phyloP scores from a whole-genome alignment of 1,140 invertebrate genomes.

The Coptotermes formosanus region DNA sequence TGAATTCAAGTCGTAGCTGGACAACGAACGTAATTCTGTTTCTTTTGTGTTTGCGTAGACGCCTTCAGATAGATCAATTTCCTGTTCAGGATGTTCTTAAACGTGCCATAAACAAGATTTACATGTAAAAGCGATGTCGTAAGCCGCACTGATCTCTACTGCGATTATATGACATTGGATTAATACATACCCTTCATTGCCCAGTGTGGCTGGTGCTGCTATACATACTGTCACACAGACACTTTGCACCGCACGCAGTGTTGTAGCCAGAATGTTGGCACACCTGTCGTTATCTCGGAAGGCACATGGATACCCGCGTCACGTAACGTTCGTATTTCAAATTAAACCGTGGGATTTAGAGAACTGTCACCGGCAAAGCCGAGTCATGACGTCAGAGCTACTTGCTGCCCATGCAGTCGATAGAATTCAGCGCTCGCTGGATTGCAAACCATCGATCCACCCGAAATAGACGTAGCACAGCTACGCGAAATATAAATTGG shows the following conservation, averaged over 20 bases:
- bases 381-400: conserved; percentile 2
- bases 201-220: no score
- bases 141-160: no score
- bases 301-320: background rate
- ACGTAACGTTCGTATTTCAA: conserved; percentile 2
- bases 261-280: background rate
- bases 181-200: no score
- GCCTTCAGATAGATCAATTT: no score
- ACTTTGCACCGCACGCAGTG: background rate
- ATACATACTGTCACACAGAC: no score
- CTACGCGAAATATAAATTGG: background rate
- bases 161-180: no score
- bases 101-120: no score
- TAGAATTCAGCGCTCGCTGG: background rate
- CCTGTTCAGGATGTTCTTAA: no score
- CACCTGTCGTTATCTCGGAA: conserved; percentile 1
- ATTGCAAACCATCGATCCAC: background rate
- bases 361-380: background rate
- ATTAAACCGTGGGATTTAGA: background rate
- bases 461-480: background rate
- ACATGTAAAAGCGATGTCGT: no score
- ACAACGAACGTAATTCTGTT: no score
- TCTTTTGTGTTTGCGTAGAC: no score
- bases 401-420: background rate
- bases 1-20: no score